Base-by-base conservation (phyloP, 1,140 invertebrate genomes). In the Atopsyche davidsoni region DNA sequence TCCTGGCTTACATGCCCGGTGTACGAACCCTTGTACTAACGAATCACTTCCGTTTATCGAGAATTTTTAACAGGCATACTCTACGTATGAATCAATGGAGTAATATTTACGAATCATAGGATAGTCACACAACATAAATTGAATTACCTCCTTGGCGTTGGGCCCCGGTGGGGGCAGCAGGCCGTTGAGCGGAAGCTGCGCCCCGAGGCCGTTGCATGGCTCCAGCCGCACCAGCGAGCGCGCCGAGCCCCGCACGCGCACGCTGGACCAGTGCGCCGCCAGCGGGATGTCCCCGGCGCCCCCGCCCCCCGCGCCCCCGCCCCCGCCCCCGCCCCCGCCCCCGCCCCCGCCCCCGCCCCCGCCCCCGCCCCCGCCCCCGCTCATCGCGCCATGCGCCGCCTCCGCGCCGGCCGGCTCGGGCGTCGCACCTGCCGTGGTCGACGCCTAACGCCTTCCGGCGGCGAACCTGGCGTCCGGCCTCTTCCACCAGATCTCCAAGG, bases 171-270 rank as follows among this genome's bases (percentile, higher is more conserved):
- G 61, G 13, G 53, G 46, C 32, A 59, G 53, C 23, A 59, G 49
- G 22, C 57, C 57, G 32, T 59, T 59, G 44, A 59, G 57, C 4
- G 51, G 51, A 7, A 74, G 64, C 53, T 69, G 68, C 63, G 72
- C 70, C 13, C 46, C 46, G 63, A 77, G 67, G 51, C 77, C 77
- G 64, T 79, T 79, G 70, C 76, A 79, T 40, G 76, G 73, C 69
- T 78, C 76, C 48, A 79, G 69, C 53, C 75, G 73, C 44, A 79
- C 76, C 58, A 78, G 66, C 60, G 75, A 77, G 59, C 73, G 75
- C 56, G 75, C 67, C 36, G 75, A 77, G 60, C 77, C 77, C 59
- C 73, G 72, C 34, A 79, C 76, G 49, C 76, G 64, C 47, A 79
- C 77, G 48, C 75, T 77, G 54, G 75, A 77, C 67, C 77, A 77